Conservation (phyloP, 2,797 vertebrate species). For the Xyrichtys novacula region DNA sequence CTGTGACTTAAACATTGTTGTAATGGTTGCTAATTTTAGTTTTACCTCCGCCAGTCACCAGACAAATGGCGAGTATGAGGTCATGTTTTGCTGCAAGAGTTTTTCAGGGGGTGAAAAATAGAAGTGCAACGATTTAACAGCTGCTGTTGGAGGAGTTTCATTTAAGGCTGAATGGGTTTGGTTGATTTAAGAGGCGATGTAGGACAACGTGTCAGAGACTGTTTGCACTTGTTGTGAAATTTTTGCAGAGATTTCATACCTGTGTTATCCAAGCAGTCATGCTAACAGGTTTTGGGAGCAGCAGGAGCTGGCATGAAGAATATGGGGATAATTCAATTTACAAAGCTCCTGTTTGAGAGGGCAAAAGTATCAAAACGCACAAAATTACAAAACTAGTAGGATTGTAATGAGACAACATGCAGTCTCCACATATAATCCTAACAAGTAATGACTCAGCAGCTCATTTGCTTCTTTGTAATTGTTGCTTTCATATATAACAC, state of each 20-base stretch:
- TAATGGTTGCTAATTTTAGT: constrained; percentile 59
- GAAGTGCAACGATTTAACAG: constrained; percentile 41
- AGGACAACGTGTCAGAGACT: background rate
- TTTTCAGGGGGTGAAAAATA: constrained; percentile 51
- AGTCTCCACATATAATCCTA: no score
- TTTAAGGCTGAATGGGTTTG: constrained; percentile 10
- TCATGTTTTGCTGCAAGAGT: constrained; percentile 24
- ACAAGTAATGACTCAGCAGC: no score
- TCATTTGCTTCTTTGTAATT: constrained; percentile 8
- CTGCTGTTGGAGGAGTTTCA: constrained; percentile 24
- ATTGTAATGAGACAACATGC: no score
- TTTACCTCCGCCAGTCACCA: constrained; percentile 6
- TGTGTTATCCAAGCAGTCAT: background rate
- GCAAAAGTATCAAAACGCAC: no score
- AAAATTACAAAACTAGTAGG: background rate
- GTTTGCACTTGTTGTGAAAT: constrained; percentile 6
- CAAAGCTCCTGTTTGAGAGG: no score
- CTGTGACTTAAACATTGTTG: constrained; percentile 22
- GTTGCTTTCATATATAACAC: constrained; percentile 50
- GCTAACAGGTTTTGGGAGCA: background rate
- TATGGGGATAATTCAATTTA: background rate
- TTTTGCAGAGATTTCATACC: constrained; percentile 18
- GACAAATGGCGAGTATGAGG: constrained; percentile 12
- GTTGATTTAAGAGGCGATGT: constrained; percentile 5
- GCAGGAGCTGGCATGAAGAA: background rate